These are phyloP conservation scores for Cyprinodon diabolis DNA, from an alignment of 2,797 vertebrate genomes.

Conservation along the genomic window DNA sequence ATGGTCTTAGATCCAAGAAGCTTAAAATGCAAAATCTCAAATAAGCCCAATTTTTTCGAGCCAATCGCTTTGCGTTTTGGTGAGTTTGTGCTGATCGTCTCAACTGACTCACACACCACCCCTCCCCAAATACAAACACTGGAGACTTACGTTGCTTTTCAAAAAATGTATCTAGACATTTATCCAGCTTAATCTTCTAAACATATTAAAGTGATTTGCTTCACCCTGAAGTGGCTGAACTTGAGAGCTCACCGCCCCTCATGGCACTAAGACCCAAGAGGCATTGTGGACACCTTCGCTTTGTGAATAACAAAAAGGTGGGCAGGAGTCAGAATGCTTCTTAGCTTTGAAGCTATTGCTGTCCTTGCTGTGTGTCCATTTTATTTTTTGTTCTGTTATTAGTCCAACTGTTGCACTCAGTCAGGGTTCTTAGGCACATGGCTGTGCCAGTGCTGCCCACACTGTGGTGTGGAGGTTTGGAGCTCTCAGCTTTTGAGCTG, in stretches of 20 bases:
- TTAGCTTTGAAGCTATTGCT: constrained; percentile 67
- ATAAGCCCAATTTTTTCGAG: constrained; percentile 83
- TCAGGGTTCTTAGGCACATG: constrained; percentile 74
- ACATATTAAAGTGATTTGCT: constrained; percentile 90
- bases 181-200: constrained; percentile 91
- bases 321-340: constrained; percentile 79
- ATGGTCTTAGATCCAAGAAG: constrained; percentile 87
- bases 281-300: constrained; percentile 80
- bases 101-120: constrained; percentile 81
- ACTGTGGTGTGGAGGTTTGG: constrained; percentile 80
- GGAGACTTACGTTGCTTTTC: constrained; percentile 86
- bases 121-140: constrained; percentile 85
- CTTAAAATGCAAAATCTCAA: constrained; percentile 87
- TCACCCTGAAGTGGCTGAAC: constrained; percentile 86
- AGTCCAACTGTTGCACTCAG: constrained; percentile 82
- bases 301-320: constrained; percentile 75
- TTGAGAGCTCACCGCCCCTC: constrained; percentile 81
- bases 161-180: constrained; percentile 88
- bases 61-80: constrained; percentile 78
- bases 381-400: constrained; percentile 68
- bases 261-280: constrained; percentile 78
- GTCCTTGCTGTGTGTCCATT: constrained; percentile 67
- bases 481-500: constrained; percentile 77
- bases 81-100: constrained; percentile 84
- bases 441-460: constrained; percentile 80